phyloP scores from a whole-genome alignment of 2,888 invertebrate species.

The Erebia palarica region DNA sequence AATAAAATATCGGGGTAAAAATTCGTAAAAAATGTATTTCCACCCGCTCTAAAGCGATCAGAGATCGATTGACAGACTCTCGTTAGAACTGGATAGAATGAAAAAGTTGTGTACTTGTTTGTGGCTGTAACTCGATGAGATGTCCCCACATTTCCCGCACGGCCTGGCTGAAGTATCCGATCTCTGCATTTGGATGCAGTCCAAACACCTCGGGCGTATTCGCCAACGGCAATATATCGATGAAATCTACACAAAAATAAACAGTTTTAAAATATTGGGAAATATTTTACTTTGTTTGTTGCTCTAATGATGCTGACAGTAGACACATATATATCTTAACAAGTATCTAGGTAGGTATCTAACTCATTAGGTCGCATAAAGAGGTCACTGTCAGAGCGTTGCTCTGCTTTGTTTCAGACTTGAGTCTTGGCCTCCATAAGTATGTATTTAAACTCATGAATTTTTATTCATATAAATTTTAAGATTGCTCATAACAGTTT shows the following conservation, averaged over 20 bases:
- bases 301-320: neutral
- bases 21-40: neutral
- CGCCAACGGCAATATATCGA: constrained; percentile 90
- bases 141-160: constrained; percentile 93
- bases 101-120: constrained; percentile 85
- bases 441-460: no score
- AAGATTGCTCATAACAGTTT: no score
- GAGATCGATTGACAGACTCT: neutral
- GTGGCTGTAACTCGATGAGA: constrained; percentile 94
- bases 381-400: no score
- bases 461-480: no score
- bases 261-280: neutral
- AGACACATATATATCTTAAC: neutral
- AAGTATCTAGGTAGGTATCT: no score
- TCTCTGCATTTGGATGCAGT: constrained; percentile 96
- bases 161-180: constrained; percentile 95
- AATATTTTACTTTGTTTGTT: no score
- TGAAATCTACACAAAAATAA: constrained; percentile 80
- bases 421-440: no score
- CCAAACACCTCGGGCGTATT: constrained; percentile 97
- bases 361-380: no score
- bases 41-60: neutral
- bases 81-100: neutral
- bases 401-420: no score
- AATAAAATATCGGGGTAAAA: no score